Evolutionary conservation across 2,113 vertebrate species (phyloP).

Genomic region (Cranoglanis bouderius): DNA sequence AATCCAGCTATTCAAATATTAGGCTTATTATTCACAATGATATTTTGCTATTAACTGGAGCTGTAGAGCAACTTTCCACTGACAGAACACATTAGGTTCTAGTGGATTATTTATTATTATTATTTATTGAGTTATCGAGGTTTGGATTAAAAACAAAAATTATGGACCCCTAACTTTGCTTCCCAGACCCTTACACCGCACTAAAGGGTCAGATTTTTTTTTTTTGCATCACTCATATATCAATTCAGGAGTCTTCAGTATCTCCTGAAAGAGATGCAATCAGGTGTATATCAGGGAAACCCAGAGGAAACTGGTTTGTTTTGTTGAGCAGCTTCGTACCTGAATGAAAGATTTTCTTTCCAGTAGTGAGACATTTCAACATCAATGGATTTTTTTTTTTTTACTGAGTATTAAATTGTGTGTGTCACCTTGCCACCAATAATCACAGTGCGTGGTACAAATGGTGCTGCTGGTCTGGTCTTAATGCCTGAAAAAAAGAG

Average conservation of each 20-base stretch:
- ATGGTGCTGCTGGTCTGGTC: conserved; percentile 78
- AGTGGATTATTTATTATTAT: too few relatives aligned
- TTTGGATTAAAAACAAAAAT: not conserved
- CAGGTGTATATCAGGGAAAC: not conserved
- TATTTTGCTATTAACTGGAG: too few relatives aligned
- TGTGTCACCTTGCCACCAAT: conserved; percentile 92
- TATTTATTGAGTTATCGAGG: not conserved
- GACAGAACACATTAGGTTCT: not conserved
- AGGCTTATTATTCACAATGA: too few relatives aligned
- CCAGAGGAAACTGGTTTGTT: not conserved
- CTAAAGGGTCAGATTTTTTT: not conserved
- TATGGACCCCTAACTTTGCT: not conserved
- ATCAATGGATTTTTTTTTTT: not conserved
- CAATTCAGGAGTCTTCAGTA: not conserved
- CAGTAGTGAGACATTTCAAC: not conserved
- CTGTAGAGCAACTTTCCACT: too few relatives aligned
- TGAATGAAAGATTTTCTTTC: not conserved
- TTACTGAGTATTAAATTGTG: not conserved
- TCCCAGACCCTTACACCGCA: not conserved
- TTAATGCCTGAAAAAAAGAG: conserved; percentile 80
- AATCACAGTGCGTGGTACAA: conserved; percentile 90
- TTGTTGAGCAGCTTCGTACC: not conserved
- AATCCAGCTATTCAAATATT: too few relatives aligned
- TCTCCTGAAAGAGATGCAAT: not conserved
- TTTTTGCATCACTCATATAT: not conserved